These are phyloP conservation scores for Pogonus chalceus DNA, from an alignment of 1,140 invertebrate genomes.

Conservation along the genomic window DNA sequence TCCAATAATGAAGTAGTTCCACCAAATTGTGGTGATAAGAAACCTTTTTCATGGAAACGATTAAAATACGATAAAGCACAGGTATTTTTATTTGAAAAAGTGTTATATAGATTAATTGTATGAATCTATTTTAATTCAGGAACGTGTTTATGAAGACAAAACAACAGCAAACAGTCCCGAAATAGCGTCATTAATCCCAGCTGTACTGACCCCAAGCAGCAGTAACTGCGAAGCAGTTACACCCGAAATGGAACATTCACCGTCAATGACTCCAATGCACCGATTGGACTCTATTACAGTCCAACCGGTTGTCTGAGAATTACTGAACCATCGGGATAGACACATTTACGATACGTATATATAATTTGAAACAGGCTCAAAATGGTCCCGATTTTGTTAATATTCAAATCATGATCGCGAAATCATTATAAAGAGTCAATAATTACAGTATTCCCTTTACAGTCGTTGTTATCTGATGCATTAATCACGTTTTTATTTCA, in stretches of 20 bases:
- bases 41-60: constrained; percentile 56
- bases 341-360: too few relatives aligned
- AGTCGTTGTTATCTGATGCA: too few relatives aligned
- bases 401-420: too few relatives aligned
- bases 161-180: constrained; percentile 45
- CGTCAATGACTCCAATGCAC: constrained; percentile 37
- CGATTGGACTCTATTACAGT: constrained; percentile 41
- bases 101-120: not conserved
- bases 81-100: constrained; percentile 23
- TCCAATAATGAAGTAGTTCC: constrained; percentile 38
- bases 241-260: constrained; percentile 36
- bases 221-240: constrained; percentile 35
- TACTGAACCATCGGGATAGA: too few relatives aligned
- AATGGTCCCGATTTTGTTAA: too few relatives aligned
- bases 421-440: too few relatives aligned
- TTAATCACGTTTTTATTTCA: too few relatives aligned
- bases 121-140: constrained; percentile 30
- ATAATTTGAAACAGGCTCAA: too few relatives aligned
- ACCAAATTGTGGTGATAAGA: constrained; percentile 42
- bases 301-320: constrained; percentile 33
- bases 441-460: too few relatives aligned
- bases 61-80: constrained; percentile 61
- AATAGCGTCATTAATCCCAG: constrained; percentile 42
- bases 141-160: constrained; percentile 39
- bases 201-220: constrained; percentile 37